Evolutionary conservation across 2,797 vertebrate genomes (phyloP), one percentile per base, ranked within the genome.

Genomic region (Acanthurus lineatus): DNA sequence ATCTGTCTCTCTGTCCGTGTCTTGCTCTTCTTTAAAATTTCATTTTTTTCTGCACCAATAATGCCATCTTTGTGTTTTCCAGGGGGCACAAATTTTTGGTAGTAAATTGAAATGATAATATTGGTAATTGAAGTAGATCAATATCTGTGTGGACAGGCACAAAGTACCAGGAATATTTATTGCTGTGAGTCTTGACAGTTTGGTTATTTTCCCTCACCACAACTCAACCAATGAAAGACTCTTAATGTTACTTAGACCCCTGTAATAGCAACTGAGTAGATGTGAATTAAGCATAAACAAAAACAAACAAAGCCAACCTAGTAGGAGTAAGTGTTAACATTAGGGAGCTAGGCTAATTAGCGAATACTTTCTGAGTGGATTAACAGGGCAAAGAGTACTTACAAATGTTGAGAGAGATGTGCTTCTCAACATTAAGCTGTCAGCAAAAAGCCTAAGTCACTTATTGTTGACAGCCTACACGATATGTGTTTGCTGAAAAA

Each of bases 1-100:
- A 79, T 85, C 75, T 61, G 79, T 68, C 77, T 51, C 70, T 73
- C 69, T 77, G 63, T 72, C 64, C 17, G 44, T 53, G 42, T 66
- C 49, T 57, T 42, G 44, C 22, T 53, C 11, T 35, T 38, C 47
- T 52, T 38, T n/a, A 53, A 28, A 45, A 72, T 44, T 6, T 12
- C 4, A 7, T 42, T 35, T 58, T 48, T 54, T 19, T 12, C 14
- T 51, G 14, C 45, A 22, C 44, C 17, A 6, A 48, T 40, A 7
- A 9, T 0, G 2, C 14, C 32, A 15, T 20, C 22, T 25, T n/a
- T 1, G 0, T 32, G 5, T 44, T 44, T 22, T 42, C 28, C 20
- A 42, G 5, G 45, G 10, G 25, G 0, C 9, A 10, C 6, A 17
- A 7, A 20, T 44, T n/a, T 66, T 19, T 66, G 0, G 22, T 7